Evolutionary conservation across 2,113 vertebrate species (phyloP).

Genomic region (Ursus arctos): DNA sequence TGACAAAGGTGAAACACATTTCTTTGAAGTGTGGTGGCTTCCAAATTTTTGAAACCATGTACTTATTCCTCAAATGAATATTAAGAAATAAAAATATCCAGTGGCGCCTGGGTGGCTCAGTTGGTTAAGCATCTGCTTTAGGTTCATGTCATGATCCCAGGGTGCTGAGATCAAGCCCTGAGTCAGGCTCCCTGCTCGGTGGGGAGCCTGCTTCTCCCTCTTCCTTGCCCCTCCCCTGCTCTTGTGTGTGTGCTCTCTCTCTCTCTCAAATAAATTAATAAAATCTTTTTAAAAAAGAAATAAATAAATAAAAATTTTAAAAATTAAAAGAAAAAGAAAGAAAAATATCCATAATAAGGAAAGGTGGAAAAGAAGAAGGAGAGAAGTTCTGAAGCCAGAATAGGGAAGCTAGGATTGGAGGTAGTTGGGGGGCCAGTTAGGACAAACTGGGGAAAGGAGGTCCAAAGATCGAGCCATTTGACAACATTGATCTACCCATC

Average conservation of each 20-base stretch:
- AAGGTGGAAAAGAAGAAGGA: not conserved
- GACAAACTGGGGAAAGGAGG: not conserved
- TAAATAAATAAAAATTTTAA: not conserved
- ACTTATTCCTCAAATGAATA: not conserved
- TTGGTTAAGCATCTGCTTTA: no score
- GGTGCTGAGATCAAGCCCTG: no score
- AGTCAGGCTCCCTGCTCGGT: no score
- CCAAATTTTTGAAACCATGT: not conserved
- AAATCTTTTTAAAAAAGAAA: no score
- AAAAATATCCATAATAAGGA: not conserved
- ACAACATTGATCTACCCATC: not conserved
- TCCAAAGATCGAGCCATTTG: not conserved
- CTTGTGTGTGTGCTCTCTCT: no score
- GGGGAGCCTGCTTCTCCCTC: no score
- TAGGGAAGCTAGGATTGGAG: fast-evolving
- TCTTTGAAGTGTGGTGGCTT: not conserved
- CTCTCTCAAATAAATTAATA: not conserved
- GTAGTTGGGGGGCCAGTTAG: fast-evolving
- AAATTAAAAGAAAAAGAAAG: not conserved
- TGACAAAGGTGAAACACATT: not conserved
- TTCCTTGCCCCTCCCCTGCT: no score
- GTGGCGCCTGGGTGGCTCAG: no score
- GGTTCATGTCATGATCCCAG: no score
- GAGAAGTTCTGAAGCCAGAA: not conserved
- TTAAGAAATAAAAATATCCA: not conserved